Base-by-base conservation (phyloP, 2,888 invertebrate genomes). In the Diarsia mendica region DNA sequence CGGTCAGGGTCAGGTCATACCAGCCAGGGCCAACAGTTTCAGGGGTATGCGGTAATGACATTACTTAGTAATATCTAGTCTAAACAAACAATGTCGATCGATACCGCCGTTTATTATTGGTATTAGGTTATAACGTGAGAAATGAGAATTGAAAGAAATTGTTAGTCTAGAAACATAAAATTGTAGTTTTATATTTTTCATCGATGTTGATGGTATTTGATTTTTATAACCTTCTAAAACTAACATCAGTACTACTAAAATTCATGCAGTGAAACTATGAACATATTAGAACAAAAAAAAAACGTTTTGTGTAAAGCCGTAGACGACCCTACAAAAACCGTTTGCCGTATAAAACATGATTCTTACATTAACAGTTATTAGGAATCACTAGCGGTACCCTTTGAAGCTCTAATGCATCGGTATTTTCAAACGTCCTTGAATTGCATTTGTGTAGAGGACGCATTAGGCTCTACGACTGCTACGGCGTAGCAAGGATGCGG, bases 1-100 rank as follows among this genome's bases (percentile, higher is more conserved):
- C 75, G 94, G 95, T 95, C 95, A 95, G 90, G 95, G 96, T 90
- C 91, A 90, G 90, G 89, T 90, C 90, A 77, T 63, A 77, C 66
- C 71, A 55, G 66, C 75, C 83, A 86, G 75, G 85, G 87, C 82
- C 75, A 80, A 79, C 48, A 66, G n/a, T 48, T 76, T 75, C 85
- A 88, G 87, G 88, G 87, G 67, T 71, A 72, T 64, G 33, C 67
- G 60, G 60, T 65, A 77, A 63, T 18, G 53, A 68, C 28, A 53
- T 71, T 76, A 67, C 68, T 76, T 28, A 68, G 20, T 72, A 72
- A 79, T 78, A 67, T 67, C 51, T 72, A 74, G 61, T 44, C 39
- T 68, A 55, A 55, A 58, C 58, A 64, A 39, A 73, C 13, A 55
- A 68, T 63, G 13, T 39, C 66, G 48, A 58, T 64, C 58, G 46